Evolutionary conservation across 2,113 vertebrate genomes (phyloP).

Genomic region (Cranoglanis bouderius): DNA sequence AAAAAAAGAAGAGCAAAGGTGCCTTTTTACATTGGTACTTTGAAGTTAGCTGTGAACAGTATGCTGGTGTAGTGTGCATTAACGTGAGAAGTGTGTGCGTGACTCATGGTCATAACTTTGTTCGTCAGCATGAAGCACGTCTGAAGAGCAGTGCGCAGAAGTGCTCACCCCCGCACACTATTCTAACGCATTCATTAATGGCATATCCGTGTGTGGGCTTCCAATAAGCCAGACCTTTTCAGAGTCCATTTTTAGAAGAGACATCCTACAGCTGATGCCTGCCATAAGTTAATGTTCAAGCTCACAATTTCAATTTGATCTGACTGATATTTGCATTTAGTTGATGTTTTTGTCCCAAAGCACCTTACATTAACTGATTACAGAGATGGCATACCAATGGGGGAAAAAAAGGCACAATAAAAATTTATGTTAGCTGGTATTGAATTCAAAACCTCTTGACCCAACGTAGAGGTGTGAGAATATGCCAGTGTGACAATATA

Average conservation of each 20-base stretch:
- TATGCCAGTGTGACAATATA: neutral
- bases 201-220: slow-evolving; percentile 25
- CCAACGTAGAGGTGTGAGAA: neutral
- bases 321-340: neutral
- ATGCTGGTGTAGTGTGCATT: slow-evolving; percentile 21
- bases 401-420: neutral
- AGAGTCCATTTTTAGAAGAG: slow-evolving; percentile 38
- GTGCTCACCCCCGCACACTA: slow-evolving; percentile 43
- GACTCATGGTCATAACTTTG: slow-evolving; percentile 48
- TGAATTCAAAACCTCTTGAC: neutral
- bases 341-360: neutral
- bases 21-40: slow-evolving; percentile 11
- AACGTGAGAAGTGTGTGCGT: slow-evolving; percentile 41
- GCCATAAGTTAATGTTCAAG: slow-evolving; percentile 19
- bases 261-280: slow-evolving; percentile 19
- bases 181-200: slow-evolving; percentile 42
- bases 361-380: neutral
- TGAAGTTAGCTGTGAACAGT: slow-evolving; percentile 31
- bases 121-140: slow-evolving; percentile 44
- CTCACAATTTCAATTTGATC: neutral
- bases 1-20: slow-evolving; percentile 13
- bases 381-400: neutral
- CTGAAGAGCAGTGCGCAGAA: slow-evolving; percentile 41
- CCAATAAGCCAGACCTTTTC: slow-evolving; percentile 34
- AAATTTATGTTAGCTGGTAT: neutral